Evolutionary conservation across 1,140 invertebrate genomes (phyloP).

Genomic region (Drosophila orosa): DNA sequence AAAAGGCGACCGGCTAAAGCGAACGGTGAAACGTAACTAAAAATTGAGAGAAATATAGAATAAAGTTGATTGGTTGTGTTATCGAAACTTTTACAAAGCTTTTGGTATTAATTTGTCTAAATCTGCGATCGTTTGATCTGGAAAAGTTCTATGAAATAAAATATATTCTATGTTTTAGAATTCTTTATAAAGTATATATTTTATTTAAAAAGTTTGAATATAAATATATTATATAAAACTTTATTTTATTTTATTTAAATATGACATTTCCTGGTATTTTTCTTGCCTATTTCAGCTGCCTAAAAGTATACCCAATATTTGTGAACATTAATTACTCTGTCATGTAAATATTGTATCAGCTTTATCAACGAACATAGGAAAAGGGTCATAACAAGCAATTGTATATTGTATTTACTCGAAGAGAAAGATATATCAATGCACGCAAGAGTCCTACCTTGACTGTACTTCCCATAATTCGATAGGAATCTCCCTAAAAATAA

Average conservation of each 20-base stretch:
- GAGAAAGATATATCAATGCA: neutral
- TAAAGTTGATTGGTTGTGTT: slow-evolving; percentile 9
- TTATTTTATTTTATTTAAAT: neutral
- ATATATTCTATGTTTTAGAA: neutral
- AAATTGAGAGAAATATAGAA: slow-evolving; percentile 19
- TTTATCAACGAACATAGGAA: neutral
- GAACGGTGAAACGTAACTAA: slow-evolving; percentile 36
- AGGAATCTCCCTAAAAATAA: too few species aligned
- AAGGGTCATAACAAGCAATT: neutral
- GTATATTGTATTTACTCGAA: neutral
- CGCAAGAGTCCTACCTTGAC: neutral
- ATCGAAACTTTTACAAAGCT: slow-evolving; percentile 17
- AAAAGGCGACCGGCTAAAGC: slow-evolving; percentile 30
- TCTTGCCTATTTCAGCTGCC: slow-evolving; percentile 5
- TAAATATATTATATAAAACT: neutral
- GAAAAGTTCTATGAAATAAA: neutral
- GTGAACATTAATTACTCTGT: neutral
- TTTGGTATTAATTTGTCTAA: neutral
- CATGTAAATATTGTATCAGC: neutral
- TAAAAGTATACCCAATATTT: slow-evolving; percentile 52
- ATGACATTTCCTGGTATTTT: slow-evolving; percentile 9
- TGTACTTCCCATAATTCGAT: neutral
- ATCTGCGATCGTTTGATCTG: slow-evolving; percentile 5
- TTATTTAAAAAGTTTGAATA: neutral
- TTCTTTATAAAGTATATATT: too few species aligned